Conservation (phyloP, 2,888 invertebrate species). For the Poecilobothrus nobilitatus region DNA sequence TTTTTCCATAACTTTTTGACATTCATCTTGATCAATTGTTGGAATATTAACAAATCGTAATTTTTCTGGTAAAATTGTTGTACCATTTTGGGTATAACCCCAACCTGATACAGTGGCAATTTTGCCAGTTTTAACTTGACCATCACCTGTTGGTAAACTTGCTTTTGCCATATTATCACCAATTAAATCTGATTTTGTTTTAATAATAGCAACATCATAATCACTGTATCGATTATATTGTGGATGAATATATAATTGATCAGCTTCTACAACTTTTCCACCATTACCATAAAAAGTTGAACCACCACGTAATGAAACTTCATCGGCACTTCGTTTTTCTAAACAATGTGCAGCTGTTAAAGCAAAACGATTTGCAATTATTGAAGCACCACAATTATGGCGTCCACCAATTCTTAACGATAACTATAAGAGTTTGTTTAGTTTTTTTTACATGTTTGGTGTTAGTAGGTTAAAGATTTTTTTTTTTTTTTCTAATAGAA, state of each 20-base stretch:
- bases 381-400: slow-evolving; percentile 21
- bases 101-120: slow-evolving; percentile 20
- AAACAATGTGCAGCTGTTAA: slow-evolving; percentile 23
- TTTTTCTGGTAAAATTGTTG: slow-evolving; percentile 15
- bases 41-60: slow-evolving; percentile 18
- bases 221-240: slow-evolving; percentile 19
- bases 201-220: slow-evolving; percentile 20
- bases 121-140: slow-evolving; percentile 12
- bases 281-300: slow-evolving; percentile 17
- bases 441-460: too few relatives aligned
- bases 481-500: background rate
- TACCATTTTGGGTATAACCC: slow-evolving; percentile 18
- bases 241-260: slow-evolving; percentile 16
- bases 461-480: background rate
- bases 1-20: slow-evolving; percentile 16
- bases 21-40: slow-evolving; percentile 18
- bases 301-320: slow-evolving; percentile 19
- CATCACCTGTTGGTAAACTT: slow-evolving; percentile 13
- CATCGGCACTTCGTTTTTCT: slow-evolving; percentile 12
- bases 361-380: slow-evolving; percentile 18
- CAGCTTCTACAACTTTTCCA: slow-evolving; percentile 18
- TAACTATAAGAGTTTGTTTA: slow-evolving; percentile 10
- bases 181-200: slow-evolving; percentile 16
- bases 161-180: slow-evolving; percentile 18
- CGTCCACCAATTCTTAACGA: slow-evolving; percentile 20